Base-by-base conservation (phyloP, 2,888 invertebrate species). In the Eupithecia dodoneata region DNA sequence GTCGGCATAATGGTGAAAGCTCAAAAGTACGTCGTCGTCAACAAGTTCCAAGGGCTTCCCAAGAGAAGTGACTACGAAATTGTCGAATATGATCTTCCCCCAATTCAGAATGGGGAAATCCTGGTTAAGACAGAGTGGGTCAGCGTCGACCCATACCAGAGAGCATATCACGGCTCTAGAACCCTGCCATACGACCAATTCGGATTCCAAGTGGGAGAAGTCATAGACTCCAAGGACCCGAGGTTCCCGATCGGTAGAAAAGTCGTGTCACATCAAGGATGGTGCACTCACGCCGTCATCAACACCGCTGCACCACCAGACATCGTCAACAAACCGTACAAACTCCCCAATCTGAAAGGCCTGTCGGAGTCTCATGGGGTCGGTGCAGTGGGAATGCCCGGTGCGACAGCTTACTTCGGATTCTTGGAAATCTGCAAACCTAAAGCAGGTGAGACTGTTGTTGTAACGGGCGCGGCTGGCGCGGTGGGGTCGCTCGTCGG, bases 361-460 rank as follows among this genome's bases (percentile, higher is more conserved):
- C 77, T 92, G 5, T 85, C 97, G 0, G 81, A 90, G 2, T 97
- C 97, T 0, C 89, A 96, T n/a, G 95, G 93, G 10, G 84, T 97
- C 1, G 97, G 97, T 42, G 93, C 95, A 5, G 89, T 97, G 6
- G 97, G 97, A 78, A 97, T 97, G 96, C 96, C 97, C 6, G 97
- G 97, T 94, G 96, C 95, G 65, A 96, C 97, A 0, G 97, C 97
- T 0, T 97, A 97, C 86, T 97, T 97, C 86, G 97, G 97, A n/a
- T 92, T 97, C 7, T 83, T 96, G 73, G 96, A 97, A 78, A 84
- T 97, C 47, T 97, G 97, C 84, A 88, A 96, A 71, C 97, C 97
- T 1, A 96, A 97, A 88, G 83, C 94, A 7, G 97, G 97, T 2
- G 97, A 98, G 86, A 96, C 96, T 0, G 96, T 97, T 0, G 96